Base-by-base conservation (phyloP, 1,140 invertebrate genomes). In the Colletes gigas region DNA sequence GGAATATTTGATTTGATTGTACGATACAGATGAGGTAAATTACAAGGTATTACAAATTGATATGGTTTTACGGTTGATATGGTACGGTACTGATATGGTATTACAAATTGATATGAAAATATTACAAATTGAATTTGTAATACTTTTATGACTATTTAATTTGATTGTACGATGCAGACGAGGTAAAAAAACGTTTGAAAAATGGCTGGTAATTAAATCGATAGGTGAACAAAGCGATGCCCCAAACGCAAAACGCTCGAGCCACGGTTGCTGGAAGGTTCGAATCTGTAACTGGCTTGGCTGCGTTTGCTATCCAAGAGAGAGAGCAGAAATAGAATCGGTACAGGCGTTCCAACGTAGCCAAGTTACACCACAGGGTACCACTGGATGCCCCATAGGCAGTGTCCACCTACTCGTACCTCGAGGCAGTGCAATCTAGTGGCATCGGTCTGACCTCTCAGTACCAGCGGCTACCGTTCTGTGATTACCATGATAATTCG, bases 401-500 rank as follows among this genome's bases (percentile, higher is more conserved):
- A 82, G 83, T 85, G 84, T 85, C 83, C 84, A 85, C 84, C 78
- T 75, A 54, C 70, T 60, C 50, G 72, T 84, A 84, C 68, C 68
- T 84, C 66, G 57, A 59, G 19, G 21, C 69, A 54, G 41, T 62
- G 78, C 83, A 88, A 88, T 88, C 86, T 88, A 74, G 81, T 86
- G 86, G 86, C 87, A 88, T 88, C 83, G 83, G 77, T 77, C 86
- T 88, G 86, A 88, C 87, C 87, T 85, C 81, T 75, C 67, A 78
- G 82, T 88, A 87, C 80, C 83, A 69, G 83, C 80, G 81, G 85
- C 85, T 88, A 88, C 86, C 71, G 87, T 88, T 88, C 83, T 83
- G 87, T 86, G 86, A 88, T 88, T 88, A 88, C 86, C 81, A 88
- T 88, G 87, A 88, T 88, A 88, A 88, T 88, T 88, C 87, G 83